Evolutionary conservation across 2,888 invertebrate species (phyloP).

Genomic region (Oligia fasciuncula): DNA sequence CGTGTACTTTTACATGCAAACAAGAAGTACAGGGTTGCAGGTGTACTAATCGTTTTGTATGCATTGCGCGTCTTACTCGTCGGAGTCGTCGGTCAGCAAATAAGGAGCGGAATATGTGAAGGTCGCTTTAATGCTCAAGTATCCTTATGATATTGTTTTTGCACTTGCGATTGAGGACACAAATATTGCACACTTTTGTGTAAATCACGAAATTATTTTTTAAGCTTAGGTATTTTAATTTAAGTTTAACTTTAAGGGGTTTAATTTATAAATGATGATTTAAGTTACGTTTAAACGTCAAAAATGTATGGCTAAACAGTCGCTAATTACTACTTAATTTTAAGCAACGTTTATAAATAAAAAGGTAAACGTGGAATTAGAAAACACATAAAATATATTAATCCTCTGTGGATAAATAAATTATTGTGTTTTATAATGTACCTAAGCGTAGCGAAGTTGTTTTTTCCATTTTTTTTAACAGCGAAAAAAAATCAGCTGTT

Average conservation of each 20-base stretch:
- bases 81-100: constrained; percentile 16
- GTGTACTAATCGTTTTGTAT: constrained; percentile 45
- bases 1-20: too few relatives aligned
- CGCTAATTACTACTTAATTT: too few relatives aligned
- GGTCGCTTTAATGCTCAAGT: constrained; percentile 24
- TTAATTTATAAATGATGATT: too few relatives aligned
- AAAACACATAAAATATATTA: neutral
- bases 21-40: constrained; percentile 7
- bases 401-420: neutral
- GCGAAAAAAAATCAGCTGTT: too few relatives aligned
- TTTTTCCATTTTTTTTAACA: neutral
- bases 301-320: too few relatives aligned
- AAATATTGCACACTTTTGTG: constrained; percentile 28
- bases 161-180: constrained; percentile 23
- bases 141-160: constrained; percentile 32
- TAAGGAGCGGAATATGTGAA: constrained; percentile 52
- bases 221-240: neutral
- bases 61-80: constrained; percentile 14
- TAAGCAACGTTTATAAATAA: too few relatives aligned
- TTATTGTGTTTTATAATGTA: neutral
- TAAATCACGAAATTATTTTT: neutral
- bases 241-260: neutral
- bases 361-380: neutral
- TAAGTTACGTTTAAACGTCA: too few relatives aligned
- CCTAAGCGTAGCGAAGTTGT: neutral